phyloP scores from a whole-genome alignment of 2,113 vertebrate genomes.

The Antigone vipio region DNA sequence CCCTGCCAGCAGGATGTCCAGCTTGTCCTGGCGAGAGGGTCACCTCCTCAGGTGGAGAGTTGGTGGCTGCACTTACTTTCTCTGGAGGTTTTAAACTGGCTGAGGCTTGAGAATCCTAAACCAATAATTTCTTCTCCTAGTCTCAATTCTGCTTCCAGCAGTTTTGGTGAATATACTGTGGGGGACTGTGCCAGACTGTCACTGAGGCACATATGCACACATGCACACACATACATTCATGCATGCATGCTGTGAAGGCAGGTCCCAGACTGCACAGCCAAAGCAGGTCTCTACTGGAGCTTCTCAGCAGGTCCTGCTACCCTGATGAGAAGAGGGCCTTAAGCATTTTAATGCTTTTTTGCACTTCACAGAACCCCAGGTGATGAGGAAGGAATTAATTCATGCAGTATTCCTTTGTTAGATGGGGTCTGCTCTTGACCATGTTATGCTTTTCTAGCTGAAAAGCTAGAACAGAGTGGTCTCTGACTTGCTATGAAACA shows the following conservation, averaged over 20 bases:
- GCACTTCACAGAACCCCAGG: not conserved
- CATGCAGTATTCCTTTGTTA: rapidly evolving
- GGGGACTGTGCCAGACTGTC: not conserved
- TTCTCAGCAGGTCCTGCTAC: not conserved
- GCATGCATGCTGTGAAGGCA: rapidly evolving
- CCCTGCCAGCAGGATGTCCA: not conserved
- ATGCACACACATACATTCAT: rapidly evolving
- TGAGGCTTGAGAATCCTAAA: not conserved
- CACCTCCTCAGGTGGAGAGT: not conserved
- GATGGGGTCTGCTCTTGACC: rapidly evolving
- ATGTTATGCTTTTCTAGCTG: rapidly evolving
- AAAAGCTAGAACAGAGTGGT: too few species aligned
- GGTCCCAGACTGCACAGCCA: not conserved
- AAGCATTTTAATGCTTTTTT: not conserved
- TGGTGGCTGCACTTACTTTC: rapidly evolving
- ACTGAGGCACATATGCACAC: rapidly evolving
- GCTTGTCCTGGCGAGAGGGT: rapidly evolving
- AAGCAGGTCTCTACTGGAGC: not conserved
- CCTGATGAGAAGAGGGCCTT: not conserved
- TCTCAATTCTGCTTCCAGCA: not conserved
- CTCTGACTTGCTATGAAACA: not conserved
- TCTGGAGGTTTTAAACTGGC: not conserved
- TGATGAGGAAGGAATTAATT: rapidly evolving
- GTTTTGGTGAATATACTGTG: not conserved
- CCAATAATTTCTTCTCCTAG: not conserved